Percentiles rank a stretch among this genome's conserved stretches.
Conservation (phyloP, 2,888 invertebrate genomes). For the Agrochola macilenta region DNA sequence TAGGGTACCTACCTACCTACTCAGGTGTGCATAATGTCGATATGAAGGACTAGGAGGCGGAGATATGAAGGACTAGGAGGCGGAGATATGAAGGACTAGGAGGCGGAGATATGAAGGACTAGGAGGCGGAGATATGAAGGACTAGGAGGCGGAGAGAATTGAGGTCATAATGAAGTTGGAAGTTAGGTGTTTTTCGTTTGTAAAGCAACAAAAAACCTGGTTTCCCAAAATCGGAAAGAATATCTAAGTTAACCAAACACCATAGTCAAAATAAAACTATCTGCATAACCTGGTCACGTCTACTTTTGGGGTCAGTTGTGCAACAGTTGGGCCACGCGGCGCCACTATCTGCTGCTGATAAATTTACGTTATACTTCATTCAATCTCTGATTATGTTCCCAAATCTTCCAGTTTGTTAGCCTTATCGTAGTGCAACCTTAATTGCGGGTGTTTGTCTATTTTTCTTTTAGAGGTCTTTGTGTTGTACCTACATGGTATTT, state of each 20-base stretch:
- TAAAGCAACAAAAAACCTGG: background rate
- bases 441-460: slow-evolving; percentile 28
- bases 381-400: slow-evolving; percentile 60
- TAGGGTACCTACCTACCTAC: background rate
- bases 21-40: background rate
- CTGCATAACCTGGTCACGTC: slow-evolving; percentile 72
- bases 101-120: no score
- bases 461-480: no score
- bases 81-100: no score
- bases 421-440: slow-evolving; percentile 46
- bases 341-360: slow-evolving; percentile 57
- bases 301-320: slow-evolving; percentile 66
- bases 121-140: no score
- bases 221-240: background rate
- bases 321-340: slow-evolving; percentile 56
- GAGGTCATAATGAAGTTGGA: background rate
- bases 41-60: no score
- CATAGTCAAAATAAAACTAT: slow-evolving; percentile 34
- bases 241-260: slow-evolving; percentile 34
- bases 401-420: slow-evolving; percentile 38
- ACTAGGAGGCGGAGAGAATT: background rate
- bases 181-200: background rate
- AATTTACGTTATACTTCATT: slow-evolving; percentile 51
- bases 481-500: no score
- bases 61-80: background rate